Base-by-base conservation (phyloP, 2,113 vertebrate species). In the Jaculus jaculus region DNA sequence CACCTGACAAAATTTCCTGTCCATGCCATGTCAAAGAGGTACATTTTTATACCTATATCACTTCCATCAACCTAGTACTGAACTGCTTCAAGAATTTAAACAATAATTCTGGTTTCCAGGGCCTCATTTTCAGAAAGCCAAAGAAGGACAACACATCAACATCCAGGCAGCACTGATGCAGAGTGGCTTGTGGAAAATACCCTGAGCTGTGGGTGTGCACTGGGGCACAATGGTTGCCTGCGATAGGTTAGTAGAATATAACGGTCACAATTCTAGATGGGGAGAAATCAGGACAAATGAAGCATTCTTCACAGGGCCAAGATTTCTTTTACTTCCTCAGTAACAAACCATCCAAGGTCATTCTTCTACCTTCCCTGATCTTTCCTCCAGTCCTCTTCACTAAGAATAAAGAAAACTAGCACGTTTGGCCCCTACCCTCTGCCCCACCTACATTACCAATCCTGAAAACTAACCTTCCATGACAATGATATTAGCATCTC, bases 301-400 rank as follows among this genome's bases (percentile, higher is more conserved):
- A n/a, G n/a, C 3, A 1, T 23, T 58, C 24, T n/a, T 12, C 8
- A 60, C 5, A 39, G 32, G 3, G 11, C 26, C 58, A 73, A 30
- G 4, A 6, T n/a, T 77, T 86, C n/a, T 87, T 81, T 74, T 24
- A 54, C 21, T 37, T 7, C 16, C 26, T 66, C 63, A 60, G 78
- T 1, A 68, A n/a, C 3, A 75, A 73, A 74, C 37, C 13, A 51
- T 24, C 16, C 21, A 81, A 32, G 34, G 17, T 23, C 12, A 24
- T 15, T 1, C 13, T 37, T 18, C 2, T 4, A 37, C 13, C 63
- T n/a, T 16, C 16, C 17, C 16, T 39, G 10, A 1, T 26, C 0
- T 7, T 74, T 65, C 58, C 68, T 39, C 47, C 16, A 73, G 6
- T 6, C 71, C 7, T 84, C 32, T 93, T 18, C 17, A 42, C 75